Evolutionary conservation across 2,797 vertebrate genomes (phyloP).

Genomic region (Manis pentadactyla): DNA sequence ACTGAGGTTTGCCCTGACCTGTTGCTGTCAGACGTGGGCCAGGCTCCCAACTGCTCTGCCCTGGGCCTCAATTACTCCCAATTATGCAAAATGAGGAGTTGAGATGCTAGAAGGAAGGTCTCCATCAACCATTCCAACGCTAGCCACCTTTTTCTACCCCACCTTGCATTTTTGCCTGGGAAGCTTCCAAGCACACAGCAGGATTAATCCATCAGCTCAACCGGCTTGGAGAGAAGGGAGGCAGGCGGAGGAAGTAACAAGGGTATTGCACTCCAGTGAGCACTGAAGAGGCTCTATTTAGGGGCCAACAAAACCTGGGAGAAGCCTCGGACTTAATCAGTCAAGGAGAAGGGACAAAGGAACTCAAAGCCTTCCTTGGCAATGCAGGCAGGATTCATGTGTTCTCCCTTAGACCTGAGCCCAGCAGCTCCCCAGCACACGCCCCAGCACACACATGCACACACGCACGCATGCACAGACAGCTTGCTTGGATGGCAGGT

Average conservation of each 20-base stretch:
- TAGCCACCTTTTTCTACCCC: neutral
- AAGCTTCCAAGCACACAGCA: conserved; percentile 81
- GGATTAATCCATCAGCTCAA: conserved; percentile 91
- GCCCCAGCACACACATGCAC: rapidly evolving
- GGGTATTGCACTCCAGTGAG: conserved; percentile 94
- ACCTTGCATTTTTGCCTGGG: conserved; percentile 76
- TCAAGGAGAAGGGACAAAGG: conserved; percentile 87
- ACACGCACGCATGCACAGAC: rapidly evolving
- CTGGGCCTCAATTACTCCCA: neutral
- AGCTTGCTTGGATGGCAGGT: neutral
- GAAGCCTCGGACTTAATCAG: conserved; percentile 88
- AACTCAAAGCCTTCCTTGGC: conserved; percentile 85
- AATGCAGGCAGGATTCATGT: conserved; percentile 69
- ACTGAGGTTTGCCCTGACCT: neutral
- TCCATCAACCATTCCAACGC: neutral
- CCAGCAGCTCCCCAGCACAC: neutral
- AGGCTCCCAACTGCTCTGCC: neutral
- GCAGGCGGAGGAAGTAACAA: conserved; percentile 86
- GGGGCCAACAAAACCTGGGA: conserved; percentile 88
- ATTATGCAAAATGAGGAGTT: conserved; percentile 33
- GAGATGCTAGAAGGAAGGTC: conserved; percentile 9
- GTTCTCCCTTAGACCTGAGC: conserved; percentile 18
- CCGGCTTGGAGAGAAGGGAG: conserved; percentile 42
- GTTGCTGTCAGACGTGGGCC: neutral
- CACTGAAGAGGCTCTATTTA: conserved; percentile 94